A percentile compares a stretch with the other conserved stretches of the same genome.
Evolutionary conservation across 1,140 invertebrate genomes (phyloP).

Genomic region (Apis laboriosa): DNA sequence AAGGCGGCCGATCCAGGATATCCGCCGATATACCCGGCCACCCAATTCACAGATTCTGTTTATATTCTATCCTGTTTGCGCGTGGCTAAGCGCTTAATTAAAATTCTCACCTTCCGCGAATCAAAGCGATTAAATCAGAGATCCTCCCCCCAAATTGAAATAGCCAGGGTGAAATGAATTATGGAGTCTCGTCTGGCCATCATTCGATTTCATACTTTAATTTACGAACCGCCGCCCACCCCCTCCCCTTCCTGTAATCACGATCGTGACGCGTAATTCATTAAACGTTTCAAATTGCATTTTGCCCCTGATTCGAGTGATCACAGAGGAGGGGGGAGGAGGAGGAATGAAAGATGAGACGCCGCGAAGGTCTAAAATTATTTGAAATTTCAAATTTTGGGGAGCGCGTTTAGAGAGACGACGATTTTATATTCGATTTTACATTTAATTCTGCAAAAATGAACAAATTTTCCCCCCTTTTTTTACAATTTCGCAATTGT

Average conservation of each 20-base stretch:
- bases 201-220: constrained; percentile 21
- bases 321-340: neutral
- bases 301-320: neutral
- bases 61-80: constrained; percentile 4
- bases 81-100: constrained; percentile 49
- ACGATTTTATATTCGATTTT: no score
- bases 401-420: no score
- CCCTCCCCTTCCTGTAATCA: neutral
- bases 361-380: neutral
- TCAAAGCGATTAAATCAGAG: neutral
- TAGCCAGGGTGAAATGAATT: constrained; percentile 1
- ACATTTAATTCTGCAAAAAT: no score
- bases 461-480: no score
- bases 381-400: no score
- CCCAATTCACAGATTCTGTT: constrained; percentile 16
- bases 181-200: neutral
- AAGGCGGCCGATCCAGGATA: neutral
- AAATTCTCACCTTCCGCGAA: constrained; percentile 46
- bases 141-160: neutral
- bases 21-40: neutral
- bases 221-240: neutral
- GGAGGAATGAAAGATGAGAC: neutral
- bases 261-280: constrained; percentile 11
- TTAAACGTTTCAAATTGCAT: neutral
- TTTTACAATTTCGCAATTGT: no score